Conservation (phyloP, 2,113 vertebrate genomes). For the Tapirus terrestris region DNA sequence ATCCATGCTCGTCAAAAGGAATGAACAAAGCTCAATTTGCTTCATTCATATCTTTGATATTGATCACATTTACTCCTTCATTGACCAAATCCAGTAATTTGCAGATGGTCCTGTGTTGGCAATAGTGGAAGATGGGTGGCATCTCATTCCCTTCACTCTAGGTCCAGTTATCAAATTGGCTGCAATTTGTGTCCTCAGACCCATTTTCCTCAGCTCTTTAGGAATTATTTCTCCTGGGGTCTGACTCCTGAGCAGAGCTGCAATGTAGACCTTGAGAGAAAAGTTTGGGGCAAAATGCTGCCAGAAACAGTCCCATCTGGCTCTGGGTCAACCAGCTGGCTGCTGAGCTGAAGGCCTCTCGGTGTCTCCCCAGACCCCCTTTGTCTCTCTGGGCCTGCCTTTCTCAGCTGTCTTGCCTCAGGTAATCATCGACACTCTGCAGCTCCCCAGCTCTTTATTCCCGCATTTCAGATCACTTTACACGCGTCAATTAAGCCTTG, state of each 20-base stretch:
- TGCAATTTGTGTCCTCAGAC: not conserved
- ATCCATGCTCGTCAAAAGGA: not conserved
- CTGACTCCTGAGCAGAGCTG: not conserved
- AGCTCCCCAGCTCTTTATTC: conserved; percentile 31
- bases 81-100: not conserved
- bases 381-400: conserved; percentile 20
- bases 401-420: conserved; percentile 60
- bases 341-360: not conserved
- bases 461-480: conserved; percentile 77
- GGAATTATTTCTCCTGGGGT: not conserved
- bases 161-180: not conserved
- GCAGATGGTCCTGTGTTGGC: not conserved
- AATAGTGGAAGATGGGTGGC: not conserved
- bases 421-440: conserved; percentile 41
- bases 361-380: conserved; percentile 21
- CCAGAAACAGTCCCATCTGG: conserved; percentile 40
- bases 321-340: conserved; percentile 50
- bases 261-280: not conserved
- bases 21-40: not conserved
- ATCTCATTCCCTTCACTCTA: not conserved
- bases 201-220: not conserved
- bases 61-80: not conserved
- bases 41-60: not conserved
- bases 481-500: conserved; percentile 66
- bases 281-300: not conserved